phyloP scores from a whole-genome alignment of 2,113 vertebrate species.

The Calyptommatus sinebrachiatus region DNA sequence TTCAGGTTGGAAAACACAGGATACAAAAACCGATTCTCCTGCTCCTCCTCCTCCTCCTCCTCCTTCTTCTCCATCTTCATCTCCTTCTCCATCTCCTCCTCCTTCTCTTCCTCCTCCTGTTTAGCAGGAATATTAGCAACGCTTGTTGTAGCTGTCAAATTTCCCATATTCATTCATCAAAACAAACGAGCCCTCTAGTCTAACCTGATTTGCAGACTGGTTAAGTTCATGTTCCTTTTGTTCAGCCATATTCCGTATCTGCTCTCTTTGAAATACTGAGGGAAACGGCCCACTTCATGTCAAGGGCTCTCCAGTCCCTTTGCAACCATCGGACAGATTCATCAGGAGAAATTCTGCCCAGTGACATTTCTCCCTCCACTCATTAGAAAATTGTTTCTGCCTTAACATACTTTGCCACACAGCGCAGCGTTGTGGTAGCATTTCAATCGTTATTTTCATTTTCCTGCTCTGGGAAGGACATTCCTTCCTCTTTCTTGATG shows the following conservation, averaged over 20 bases:
- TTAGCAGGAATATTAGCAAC: not conserved
- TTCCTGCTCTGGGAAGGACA: constrained; percentile 6
- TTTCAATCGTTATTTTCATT: not conserved
- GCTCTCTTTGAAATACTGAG: not conserved
- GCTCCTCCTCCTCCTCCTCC: too few species aligned
- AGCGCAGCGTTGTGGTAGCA: constrained; percentile 5
- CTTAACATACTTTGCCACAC: not conserved
- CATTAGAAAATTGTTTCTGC: not conserved
- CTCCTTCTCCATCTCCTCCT: too few species aligned
- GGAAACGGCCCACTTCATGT: constrained; percentile 18
- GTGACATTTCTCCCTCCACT: not conserved
- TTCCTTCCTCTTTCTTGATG: not conserved
- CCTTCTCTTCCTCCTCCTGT: too few species aligned
- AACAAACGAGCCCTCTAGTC: not conserved
- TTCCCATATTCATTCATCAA: constrained; percentile 11
- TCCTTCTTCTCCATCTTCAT: too few species aligned
- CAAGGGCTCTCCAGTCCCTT: not conserved
- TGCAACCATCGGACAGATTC: constrained; percentile 10
- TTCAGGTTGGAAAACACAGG: too few species aligned
- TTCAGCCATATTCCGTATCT: not conserved
- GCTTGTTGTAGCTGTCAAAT: not conserved
- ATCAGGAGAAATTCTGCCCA: constrained; percentile 10
- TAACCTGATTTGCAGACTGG: not conserved
- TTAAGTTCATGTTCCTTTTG: not conserved
- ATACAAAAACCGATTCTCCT: too few species aligned